A percentile compares a stretch with the other conserved stretches of the same genome.
Conservation (phyloP, 2,113 vertebrate species). For the Neogale vison region DNA sequence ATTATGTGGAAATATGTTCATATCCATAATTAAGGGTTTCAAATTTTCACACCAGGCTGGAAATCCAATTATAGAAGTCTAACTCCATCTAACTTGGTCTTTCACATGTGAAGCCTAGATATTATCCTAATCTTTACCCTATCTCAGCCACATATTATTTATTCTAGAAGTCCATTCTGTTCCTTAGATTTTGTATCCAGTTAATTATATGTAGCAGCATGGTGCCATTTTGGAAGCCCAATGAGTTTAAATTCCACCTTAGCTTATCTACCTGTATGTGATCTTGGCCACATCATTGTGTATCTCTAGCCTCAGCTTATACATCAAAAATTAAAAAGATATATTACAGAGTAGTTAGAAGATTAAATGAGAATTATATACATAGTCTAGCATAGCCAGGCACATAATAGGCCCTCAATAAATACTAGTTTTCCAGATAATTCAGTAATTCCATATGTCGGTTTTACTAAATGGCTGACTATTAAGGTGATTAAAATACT, state of each 20-base stretch:
- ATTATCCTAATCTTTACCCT: neutral
- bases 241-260: neutral
- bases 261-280: neutral
- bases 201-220: neutral
- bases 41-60: neutral
- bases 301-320: neutral
- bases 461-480: neutral
- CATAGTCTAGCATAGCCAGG: neutral
- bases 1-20: neutral
- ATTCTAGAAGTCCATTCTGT: neutral
- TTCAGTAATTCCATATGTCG: neutral
- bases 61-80: neutral
- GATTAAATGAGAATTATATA: neutral
- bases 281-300: neutral
- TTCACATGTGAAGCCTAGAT: neutral
- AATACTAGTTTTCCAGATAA: constrained; percentile 5
- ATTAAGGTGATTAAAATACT: neutral
- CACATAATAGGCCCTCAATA: neutral
- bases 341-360: neutral
- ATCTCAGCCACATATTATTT: neutral
- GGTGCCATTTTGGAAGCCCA: neutral
- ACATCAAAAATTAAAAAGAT: constrained; percentile 2
- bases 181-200: neutral
- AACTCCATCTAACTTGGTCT: neutral
- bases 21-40: neutral